phyloP scores from a whole-genome alignment of 2,888 invertebrate species.

The Watsonalla cultraria region DNA sequence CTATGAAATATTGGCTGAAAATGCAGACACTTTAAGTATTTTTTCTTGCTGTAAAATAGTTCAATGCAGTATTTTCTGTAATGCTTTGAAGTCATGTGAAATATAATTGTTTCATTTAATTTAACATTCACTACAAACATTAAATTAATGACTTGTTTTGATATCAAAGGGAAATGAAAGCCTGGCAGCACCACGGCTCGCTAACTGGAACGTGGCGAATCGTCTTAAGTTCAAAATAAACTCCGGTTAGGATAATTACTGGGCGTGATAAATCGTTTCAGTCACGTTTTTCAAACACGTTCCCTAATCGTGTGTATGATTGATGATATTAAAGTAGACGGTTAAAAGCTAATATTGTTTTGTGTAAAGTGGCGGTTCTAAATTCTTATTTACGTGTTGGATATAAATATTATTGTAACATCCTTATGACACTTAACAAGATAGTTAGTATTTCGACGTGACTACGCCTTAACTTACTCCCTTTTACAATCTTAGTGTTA shows the following conservation, averaged over 20 bases:
- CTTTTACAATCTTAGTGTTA: too few relatives aligned
- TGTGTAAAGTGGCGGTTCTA: slow-evolving; percentile 21
- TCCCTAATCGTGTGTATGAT: slow-evolving; percentile 22
- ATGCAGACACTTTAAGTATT: background rate
- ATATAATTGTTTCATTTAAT: too few relatives aligned
- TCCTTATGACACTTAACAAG: too few relatives aligned
- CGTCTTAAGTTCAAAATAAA: slow-evolving; percentile 20
- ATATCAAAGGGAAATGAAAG: slow-evolving; percentile 17
- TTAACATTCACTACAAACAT: too few relatives aligned
- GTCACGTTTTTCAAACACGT: slow-evolving; percentile 34
- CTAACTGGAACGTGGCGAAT: slow-evolving; percentile 18
- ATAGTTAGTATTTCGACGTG: too few relatives aligned
- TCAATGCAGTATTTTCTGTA: too few relatives aligned
- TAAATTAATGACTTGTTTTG: too few relatives aligned
- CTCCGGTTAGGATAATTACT: slow-evolving; percentile 33
- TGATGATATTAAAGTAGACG: slow-evolving; percentile 21
- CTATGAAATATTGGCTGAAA: background rate
- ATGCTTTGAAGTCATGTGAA: too few relatives aligned
- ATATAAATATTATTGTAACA: background rate
- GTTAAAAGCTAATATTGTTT: slow-evolving; percentile 26
- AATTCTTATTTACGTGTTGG: slow-evolving; percentile 21
- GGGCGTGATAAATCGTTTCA: slow-evolving; percentile 35
- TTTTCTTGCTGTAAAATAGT: too few relatives aligned
- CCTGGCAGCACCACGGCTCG: slow-evolving; percentile 11
- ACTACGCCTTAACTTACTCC: too few relatives aligned